Evolutionary conservation across 35 echinoderm and acorn worm species (phyloP).

Genomic region (Diadema setosum): DNA sequence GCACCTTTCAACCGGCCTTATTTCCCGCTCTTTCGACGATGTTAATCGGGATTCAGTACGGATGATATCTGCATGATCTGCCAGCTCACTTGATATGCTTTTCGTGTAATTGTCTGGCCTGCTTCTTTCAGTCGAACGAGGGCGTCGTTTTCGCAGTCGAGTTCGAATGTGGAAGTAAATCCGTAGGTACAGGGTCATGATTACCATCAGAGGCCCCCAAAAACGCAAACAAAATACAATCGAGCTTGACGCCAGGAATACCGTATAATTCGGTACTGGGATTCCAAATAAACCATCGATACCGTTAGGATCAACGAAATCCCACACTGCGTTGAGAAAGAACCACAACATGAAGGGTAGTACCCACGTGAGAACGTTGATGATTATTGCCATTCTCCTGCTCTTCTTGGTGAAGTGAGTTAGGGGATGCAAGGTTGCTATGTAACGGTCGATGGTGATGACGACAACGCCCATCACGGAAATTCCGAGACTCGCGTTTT

Average conservation of each 20-base stretch:
- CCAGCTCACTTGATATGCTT: too few relatives aligned
- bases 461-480: too few relatives aligned
- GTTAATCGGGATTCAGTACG: too few relatives aligned
- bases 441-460: too few relatives aligned
- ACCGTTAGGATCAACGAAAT: neutral
- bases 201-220: too few relatives aligned
- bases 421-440: constrained; percentile 12
- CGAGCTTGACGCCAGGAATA: neutral
- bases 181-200: neutral
- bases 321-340: neutral
- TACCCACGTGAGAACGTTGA: neutral
- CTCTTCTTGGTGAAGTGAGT: neutral
- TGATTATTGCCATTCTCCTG: neutral
- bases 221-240: too few relatives aligned
- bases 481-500: too few relatives aligned
- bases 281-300: neutral
- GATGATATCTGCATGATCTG: too few relatives aligned
- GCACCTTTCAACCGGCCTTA: neutral
- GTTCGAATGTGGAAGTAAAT: neutral
- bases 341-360: neutral
- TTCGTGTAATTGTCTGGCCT: too few relatives aligned
- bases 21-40: too few relatives aligned
- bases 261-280: neutral
- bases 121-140: too few relatives aligned
- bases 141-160: neutral